Evolutionary conservation across 2,888 invertebrate genomes (phyloP), one percentile per base, ranked within the genome.

Genomic region (Pseudococcus jackbeardsleyi): DNA sequence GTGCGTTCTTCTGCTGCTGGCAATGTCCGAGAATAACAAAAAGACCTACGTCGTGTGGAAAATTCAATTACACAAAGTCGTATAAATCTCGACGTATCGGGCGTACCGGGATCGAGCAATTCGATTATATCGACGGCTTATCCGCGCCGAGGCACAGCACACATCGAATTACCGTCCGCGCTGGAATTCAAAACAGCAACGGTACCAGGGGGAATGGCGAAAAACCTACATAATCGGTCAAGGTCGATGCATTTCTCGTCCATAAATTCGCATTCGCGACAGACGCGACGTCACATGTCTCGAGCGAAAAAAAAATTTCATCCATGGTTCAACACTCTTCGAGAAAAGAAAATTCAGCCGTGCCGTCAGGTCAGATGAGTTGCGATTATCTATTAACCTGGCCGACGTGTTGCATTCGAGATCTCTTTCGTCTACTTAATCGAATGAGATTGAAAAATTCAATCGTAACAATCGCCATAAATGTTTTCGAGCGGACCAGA

Each of bases 201-300:
- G 26, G 26, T 33, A 33, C 26, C 26, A 3, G 1, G 26, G 26
- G 26, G 1, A 33, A n/a, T n/a, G n/a, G n/a, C 26, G 26, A 33
- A 64, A 64, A 64, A 64, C 64, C 64, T 64, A 64, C 50, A 50
- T 17, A 50, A 64, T 64, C 64, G 64, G 64, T 64, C 64, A 64
- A 64, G 64, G 64, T 64, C 64, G 64, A 64, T 7, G 64, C 22
- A 64, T 22, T 64, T 22, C 6, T 19, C 64, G 26, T 33, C 26
- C 26, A 33, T 33, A 33, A 64, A 64, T 22, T 64, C 22, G 19
- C 64, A 50, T 33, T 33, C 26, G 26, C 26, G 26, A 33, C 26
- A 33, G 26, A 33, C 26, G 26, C 50, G 17, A 50, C 50, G 50
- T 17, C 15, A 15, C 50, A 15, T 17, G 50, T 15, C 64, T 15